Conservation (phyloP, 1,140 invertebrate genomes). For the Dendroctonus valens region DNA sequence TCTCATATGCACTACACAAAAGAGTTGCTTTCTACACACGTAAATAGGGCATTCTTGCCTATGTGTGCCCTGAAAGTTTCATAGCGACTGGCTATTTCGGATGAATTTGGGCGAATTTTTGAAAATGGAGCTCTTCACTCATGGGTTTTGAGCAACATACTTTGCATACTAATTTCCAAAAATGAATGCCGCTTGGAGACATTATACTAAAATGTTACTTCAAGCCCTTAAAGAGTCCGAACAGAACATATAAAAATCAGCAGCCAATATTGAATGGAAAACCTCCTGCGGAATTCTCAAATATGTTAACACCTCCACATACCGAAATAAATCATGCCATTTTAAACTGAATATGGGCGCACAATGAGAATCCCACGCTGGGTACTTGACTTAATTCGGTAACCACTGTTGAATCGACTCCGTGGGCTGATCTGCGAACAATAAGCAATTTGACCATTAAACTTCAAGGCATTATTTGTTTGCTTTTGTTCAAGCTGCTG, state of each 20-base stretch:
- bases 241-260: background rate
- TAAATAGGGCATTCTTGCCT: too few relatives aligned
- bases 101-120: too few relatives aligned
- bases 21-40: too few relatives aligned
- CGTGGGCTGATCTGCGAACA: conserved; percentile 17
- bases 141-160: too few relatives aligned
- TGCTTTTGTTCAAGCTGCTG: background rate
- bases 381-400: conserved; percentile 7
- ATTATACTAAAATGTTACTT: background rate
- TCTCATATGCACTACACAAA: too few relatives aligned
- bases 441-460: conserved; percentile 18
- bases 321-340: conserved; percentile 4
- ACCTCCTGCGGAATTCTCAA: background rate
- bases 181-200: too few relatives aligned
- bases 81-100: too few relatives aligned
- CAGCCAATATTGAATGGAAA: background rate
- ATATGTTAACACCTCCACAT: background rate
- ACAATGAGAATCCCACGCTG: conserved; percentile 3
- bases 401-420: conserved; percentile 7
- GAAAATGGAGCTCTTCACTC: too few relatives aligned
- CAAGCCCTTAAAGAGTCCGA: too few relatives aligned
- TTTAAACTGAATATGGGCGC: conserved; percentile 7
- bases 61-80: too few relatives aligned
- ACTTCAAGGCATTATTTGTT: conserved; percentile 5
- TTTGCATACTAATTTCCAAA: too few relatives aligned